These are phyloP conservation scores for Miniopterus natalensis DNA, from an alignment of 2,113 vertebrate species.

Conservation along the genomic window DNA sequence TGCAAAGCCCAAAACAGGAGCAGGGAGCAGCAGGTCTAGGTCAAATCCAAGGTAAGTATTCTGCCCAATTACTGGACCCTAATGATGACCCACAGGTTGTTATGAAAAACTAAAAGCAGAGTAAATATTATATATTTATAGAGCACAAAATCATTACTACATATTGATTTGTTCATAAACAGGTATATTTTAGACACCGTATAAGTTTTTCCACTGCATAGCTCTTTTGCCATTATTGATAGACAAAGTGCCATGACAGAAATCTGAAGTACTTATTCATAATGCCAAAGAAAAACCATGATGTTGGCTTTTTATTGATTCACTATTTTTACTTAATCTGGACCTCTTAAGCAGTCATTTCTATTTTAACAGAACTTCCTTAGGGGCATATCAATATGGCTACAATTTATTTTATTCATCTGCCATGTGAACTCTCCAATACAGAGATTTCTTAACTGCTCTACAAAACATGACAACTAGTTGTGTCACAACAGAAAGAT, in stretches of 20 bases:
- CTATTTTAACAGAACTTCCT: constrained; percentile 17
- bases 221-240: constrained; percentile 4
- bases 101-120: neutral
- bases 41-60: constrained; percentile 29
- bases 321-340: constrained; percentile 6
- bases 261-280: constrained; percentile 48
- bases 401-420: constrained; percentile 49
- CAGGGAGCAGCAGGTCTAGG: neutral
- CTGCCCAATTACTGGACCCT: neutral
- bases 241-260: neutral
- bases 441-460: neutral
- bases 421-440: neutral
- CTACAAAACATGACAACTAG: constrained; percentile 22
- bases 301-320: neutral
- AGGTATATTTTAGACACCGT: neutral
- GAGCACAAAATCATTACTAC: neutral
- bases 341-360: neutral
- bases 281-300: neutral
- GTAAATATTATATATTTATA: constrained; percentile 15
- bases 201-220: neutral
- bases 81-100: constrained; percentile 2
- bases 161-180: constrained; percentile 12
- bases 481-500: constrained; percentile 32
- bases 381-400: neutral
- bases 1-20: neutral